These are phyloP conservation scores for Epinephelus cyanopodus DNA, from an alignment of 2,113 vertebrate genomes.

Conservation along the genomic window DNA sequence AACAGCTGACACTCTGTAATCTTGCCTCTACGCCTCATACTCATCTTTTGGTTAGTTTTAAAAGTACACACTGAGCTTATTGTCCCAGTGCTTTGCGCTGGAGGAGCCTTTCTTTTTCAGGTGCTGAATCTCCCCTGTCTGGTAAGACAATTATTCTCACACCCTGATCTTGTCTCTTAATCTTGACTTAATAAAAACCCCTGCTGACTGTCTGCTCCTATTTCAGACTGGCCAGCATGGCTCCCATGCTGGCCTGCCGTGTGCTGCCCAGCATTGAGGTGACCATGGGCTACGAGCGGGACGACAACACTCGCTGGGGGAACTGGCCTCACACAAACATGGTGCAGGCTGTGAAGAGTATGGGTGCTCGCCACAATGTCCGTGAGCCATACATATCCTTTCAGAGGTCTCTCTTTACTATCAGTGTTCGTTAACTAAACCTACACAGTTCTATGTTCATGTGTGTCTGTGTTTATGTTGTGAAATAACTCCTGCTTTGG, in stretches of 20 bases:
- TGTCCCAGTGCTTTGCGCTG: not conserved
- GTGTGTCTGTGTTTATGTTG: not conserved
- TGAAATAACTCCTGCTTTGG: conserved; percentile 13
- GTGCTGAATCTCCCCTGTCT: not conserved
- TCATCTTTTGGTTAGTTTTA: not conserved
- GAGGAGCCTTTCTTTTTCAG: conserved; percentile 3
- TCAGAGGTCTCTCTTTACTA: not conserved
- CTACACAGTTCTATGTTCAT: not conserved
- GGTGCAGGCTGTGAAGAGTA: conserved; percentile 82
- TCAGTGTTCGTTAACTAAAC: not conserved
- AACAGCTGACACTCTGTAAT: not conserved
- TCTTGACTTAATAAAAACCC: conserved; percentile 1
- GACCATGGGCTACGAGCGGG: conserved; percentile 82
- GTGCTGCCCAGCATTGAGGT: conserved; percentile 81
- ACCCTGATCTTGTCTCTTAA: not conserved
- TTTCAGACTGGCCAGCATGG: conserved; percentile 81
- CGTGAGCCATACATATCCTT: conserved; percentile 85
- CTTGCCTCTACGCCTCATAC: not conserved
- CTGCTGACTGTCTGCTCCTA: not conserved
- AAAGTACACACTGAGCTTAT: not conserved
- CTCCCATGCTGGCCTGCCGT: conserved; percentile 80
- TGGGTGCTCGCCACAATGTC: conserved; percentile 79
- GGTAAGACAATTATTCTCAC: not conserved
- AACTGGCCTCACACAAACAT: conserved; percentile 82
- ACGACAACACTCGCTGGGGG: conserved; percentile 81